Percentiles rank a stretch among this genome's conserved stretches.
Evolutionary conservation across 2,113 vertebrate genomes (phyloP).

Genomic region (Mugil cephalus): DNA sequence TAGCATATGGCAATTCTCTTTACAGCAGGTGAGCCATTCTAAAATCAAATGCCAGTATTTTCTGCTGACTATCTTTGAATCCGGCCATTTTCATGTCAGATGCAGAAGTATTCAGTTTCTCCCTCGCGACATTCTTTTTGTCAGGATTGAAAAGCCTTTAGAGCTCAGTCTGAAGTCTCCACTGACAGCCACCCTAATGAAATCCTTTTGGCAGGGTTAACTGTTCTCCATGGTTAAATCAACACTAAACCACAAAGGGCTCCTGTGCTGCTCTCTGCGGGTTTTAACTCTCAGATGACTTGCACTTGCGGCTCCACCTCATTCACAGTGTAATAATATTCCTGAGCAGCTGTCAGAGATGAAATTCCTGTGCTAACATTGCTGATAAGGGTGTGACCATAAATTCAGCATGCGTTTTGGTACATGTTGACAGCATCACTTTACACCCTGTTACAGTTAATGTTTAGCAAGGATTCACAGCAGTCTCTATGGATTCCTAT

Average conservation of each 20-base stretch:
- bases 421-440: too few species aligned
- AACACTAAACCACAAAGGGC: constrained; percentile 18
- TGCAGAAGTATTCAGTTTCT: background rate
- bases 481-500: too few species aligned
- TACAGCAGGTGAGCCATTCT: background rate
- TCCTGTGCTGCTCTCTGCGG: constrained; percentile 6
- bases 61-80: background rate
- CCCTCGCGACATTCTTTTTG: background rate
- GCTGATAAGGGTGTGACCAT: background rate
- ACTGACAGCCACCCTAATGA: constrained; percentile 23
- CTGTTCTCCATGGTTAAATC: constrained; percentile 13
- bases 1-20: background rate
- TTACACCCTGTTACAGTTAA: too few species aligned
- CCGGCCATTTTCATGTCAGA: background rate
- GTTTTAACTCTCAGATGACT: background rate
- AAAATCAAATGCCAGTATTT: background rate
- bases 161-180: background rate
- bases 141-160: constrained; percentile 5
- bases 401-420: background rate
- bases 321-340: background rate
- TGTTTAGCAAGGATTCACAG: too few species aligned
- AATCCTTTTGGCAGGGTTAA: constrained; percentile 23
- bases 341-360: background rate
- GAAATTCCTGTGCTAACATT: background rate
- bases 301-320: background rate